A percentile compares a stretch with the other conserved stretches of the same genome.
Evolutionary conservation across 2,888 invertebrate species (phyloP).

Genomic region (Drosophila recens): DNA sequence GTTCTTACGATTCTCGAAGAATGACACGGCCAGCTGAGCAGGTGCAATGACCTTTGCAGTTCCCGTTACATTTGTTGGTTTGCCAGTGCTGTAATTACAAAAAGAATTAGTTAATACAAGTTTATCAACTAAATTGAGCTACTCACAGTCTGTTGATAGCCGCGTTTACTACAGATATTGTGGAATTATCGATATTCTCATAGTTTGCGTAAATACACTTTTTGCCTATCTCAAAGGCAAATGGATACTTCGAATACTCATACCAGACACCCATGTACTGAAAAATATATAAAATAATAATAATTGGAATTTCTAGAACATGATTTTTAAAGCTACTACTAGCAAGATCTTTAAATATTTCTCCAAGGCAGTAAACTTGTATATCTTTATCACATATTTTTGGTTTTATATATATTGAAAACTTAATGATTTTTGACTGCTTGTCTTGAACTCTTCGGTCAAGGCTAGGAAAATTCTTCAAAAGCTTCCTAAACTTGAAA

Average conservation of each 20-base stretch:
- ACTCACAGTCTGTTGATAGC: conserved; percentile 80
- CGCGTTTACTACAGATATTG: conserved; percentile 86
- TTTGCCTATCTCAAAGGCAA: conserved; percentile 90
- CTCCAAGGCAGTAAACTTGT: not conserved
- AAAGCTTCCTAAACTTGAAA: not conserved
- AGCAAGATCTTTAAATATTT: not conserved
- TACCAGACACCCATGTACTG: conserved; percentile 92
- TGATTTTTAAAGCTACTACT: not conserved
- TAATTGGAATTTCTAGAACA: not conserved
- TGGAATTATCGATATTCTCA: conserved; percentile 84
- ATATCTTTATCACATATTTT: not conserved
- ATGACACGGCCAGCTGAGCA: conserved; percentile 77
- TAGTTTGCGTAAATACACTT: conserved; percentile 91
- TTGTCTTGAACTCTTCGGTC: not conserved
- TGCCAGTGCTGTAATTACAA: conserved; percentile 63
- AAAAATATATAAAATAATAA: conserved; percentile 21
- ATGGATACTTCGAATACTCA: conserved; percentile 91
- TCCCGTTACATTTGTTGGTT: conserved; percentile 71
- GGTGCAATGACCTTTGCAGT: conserved; percentile 77
- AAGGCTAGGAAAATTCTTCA: not conserved
- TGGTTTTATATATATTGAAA: not conserved
- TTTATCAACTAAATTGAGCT: not conserved
- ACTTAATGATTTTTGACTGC: not conserved
- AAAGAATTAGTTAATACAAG: not conserved
- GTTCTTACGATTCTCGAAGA: conserved; percentile 71